These are phyloP conservation scores for Latheticus oryzae DNA, from an alignment of 2,888 invertebrate species.

Conservation along the genomic window DNA sequence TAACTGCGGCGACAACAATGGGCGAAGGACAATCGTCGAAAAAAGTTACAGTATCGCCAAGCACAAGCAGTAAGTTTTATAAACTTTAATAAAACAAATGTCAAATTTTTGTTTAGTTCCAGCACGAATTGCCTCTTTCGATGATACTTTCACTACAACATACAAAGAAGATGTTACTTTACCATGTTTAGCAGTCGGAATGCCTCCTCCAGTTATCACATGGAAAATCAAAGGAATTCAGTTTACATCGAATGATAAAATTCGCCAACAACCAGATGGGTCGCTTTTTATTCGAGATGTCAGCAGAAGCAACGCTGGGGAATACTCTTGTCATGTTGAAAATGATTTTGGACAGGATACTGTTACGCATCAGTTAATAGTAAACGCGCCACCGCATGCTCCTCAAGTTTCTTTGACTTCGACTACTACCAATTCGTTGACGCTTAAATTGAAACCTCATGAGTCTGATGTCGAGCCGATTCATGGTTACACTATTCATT, in stretches of 20 bases:
- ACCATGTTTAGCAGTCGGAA: slow-evolving; percentile 92
- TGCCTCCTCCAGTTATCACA: slow-evolving; percentile 88
- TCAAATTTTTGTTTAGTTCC: slow-evolving; percentile 74
- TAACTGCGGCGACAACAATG: slow-evolving; percentile 92
- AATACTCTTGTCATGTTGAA: slow-evolving; percentile 93
- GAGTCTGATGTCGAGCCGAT: slow-evolving; percentile 87
- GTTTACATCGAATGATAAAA: slow-evolving; percentile 83
- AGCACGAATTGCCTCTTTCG: slow-evolving; percentile 94
- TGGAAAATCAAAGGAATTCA: slow-evolving; percentile 90
- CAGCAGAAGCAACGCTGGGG: slow-evolving; percentile 90
- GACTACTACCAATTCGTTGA: slow-evolving; percentile 81
- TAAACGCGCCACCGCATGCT: slow-evolving; percentile 83
- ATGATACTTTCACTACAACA: slow-evolving; percentile 91
- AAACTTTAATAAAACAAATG: neutral
- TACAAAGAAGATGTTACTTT: slow-evolving; percentile 92
- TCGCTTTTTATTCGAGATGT: slow-evolving; percentile 91
- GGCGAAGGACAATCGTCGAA: slow-evolving; percentile 94
- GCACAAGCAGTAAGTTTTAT: slow-evolving; percentile 74
- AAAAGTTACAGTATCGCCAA: slow-evolving; percentile 86
- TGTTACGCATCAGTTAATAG: slow-evolving; percentile 88
- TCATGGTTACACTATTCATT: slow-evolving; percentile 91
- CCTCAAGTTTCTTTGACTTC: slow-evolving; percentile 76
- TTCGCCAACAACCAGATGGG: slow-evolving; percentile 88
- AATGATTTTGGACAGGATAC: slow-evolving; percentile 94
- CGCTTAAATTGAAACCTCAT: slow-evolving; percentile 78